Evolutionary conservation across 2,113 vertebrate genomes (phyloP).

Genomic region (Phodopus roborovskii): DNA sequence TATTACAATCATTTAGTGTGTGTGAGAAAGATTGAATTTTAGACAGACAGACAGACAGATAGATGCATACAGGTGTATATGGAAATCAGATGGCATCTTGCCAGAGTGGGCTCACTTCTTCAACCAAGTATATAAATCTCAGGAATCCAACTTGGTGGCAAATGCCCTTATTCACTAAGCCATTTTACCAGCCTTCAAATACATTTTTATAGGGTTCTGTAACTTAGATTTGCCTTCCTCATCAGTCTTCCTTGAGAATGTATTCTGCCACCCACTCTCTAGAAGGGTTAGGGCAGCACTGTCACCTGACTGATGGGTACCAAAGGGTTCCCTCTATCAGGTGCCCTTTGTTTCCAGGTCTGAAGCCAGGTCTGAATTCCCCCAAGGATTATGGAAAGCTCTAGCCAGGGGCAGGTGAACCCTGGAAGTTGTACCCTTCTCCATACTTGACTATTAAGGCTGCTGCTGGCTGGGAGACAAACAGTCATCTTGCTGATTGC

Average conservation of each 20-base stretch:
- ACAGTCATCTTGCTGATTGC: conserved; percentile 69
- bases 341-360: background rate
- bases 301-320: background rate
- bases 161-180: background rate
- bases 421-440: conserved; percentile 32
- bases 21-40: too few species aligned
- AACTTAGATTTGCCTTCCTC: conserved; percentile 13
- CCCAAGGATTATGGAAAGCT: background rate
- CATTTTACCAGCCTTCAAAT: background rate
- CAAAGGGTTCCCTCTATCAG: background rate
- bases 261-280: background rate
- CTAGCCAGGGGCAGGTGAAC: background rate
- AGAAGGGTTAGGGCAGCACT: background rate
- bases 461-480: conserved; percentile 54
- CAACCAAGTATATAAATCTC: background rate
- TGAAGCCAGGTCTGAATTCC: background rate
- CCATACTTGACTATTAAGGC: conserved; percentile 11
- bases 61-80: background rate
- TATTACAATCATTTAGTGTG: background rate
- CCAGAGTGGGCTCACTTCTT: background rate
- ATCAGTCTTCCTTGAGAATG: conserved; percentile 12
- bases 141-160: background rate
- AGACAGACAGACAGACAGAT: background rate
- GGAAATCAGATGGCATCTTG: background rate
- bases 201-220: background rate